Percentiles rank a stretch among this genome's conserved stretches.
Conservation (phyloP, 2,113 vertebrate genomes). For the Lichenostomus cassidix region DNA sequence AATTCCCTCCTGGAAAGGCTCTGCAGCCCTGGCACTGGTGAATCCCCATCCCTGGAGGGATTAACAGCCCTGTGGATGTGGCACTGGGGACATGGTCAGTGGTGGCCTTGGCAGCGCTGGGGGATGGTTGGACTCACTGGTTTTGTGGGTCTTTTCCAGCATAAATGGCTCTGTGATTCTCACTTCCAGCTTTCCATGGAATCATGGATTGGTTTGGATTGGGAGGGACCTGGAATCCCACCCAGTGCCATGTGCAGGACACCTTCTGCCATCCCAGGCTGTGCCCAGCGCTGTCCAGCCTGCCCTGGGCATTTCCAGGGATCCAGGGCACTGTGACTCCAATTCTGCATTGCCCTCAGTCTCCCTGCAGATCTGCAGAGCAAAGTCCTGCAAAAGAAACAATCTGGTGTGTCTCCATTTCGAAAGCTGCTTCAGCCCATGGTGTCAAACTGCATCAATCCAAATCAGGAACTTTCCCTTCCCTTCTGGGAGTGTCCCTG, state of each 20-base stretch:
- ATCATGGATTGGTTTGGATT: background rate
- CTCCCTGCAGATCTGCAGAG: background rate
- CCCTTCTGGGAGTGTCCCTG: background rate
- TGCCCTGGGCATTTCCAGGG: background rate
- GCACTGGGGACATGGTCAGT: background rate
- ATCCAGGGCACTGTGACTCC: background rate
- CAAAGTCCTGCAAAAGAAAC: rapidly evolving
- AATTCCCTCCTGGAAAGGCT: background rate
- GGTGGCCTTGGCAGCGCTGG: background rate
- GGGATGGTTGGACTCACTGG: background rate
- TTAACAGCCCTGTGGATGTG: rapidly evolving
- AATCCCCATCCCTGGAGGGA: background rate
- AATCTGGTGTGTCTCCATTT: background rate
- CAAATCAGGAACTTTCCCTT: rapidly evolving
- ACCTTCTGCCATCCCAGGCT: background rate
- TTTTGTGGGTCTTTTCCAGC: background rate
- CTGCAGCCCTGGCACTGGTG: background rate
- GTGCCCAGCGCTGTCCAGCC: background rate
- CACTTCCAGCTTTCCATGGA: background rate
- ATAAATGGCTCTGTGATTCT: background rate
- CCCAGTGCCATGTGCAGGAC: background rate
- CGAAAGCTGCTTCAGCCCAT: background rate
- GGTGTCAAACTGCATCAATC: background rate
- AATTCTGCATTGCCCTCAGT: background rate
- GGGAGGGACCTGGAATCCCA: no score